A percentile compares a stretch with the other conserved stretches of the same genome.
These are phyloP conservation scores for Apodemia hepburni DNA, from an alignment of 2,888 invertebrate species.

Conservation along the genomic window DNA sequence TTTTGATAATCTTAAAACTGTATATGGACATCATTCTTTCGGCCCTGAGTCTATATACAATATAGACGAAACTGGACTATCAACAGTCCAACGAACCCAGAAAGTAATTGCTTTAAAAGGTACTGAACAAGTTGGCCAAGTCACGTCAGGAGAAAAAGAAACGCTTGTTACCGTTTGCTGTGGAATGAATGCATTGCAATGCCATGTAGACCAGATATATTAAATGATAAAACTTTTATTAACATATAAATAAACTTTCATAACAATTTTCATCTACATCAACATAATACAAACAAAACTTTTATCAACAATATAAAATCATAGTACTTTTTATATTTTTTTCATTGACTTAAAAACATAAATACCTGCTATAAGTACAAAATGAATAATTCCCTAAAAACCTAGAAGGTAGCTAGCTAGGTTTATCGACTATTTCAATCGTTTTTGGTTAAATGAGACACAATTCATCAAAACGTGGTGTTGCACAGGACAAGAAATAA, in stretches of 20 bases:
- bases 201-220: too few relatives aligned
- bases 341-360: slow-evolving; percentile 1
- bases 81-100: slow-evolving; percentile 24
- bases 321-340: too few relatives aligned
- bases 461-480: slow-evolving; percentile 26
- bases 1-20: slow-evolving; percentile 21
- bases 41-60: slow-evolving; percentile 22
- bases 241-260: too few relatives aligned
- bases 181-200: slow-evolving; percentile 27
- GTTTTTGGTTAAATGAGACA: slow-evolving; percentile 20
- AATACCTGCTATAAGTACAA: slow-evolving; percentile 22
- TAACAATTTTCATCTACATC: neutral
- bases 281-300: neutral
- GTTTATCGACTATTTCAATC: slow-evolving; percentile 24
- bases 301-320: neutral
- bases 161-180: slow-evolving; percentile 26
- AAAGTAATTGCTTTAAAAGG: slow-evolving; percentile 28
- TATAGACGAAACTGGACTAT: slow-evolving; percentile 17
- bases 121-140: slow-evolving; percentile 30
- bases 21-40: slow-evolving; percentile 22
- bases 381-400: slow-evolving; percentile 26
- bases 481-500: slow-evolving; percentile 23
- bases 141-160: slow-evolving; percentile 29
- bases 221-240: slow-evolving; percentile 2
- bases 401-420: slow-evolving; percentile 20